Conservation (phyloP, 2,113 vertebrate genomes). For the Solea senegalensis region DNA sequence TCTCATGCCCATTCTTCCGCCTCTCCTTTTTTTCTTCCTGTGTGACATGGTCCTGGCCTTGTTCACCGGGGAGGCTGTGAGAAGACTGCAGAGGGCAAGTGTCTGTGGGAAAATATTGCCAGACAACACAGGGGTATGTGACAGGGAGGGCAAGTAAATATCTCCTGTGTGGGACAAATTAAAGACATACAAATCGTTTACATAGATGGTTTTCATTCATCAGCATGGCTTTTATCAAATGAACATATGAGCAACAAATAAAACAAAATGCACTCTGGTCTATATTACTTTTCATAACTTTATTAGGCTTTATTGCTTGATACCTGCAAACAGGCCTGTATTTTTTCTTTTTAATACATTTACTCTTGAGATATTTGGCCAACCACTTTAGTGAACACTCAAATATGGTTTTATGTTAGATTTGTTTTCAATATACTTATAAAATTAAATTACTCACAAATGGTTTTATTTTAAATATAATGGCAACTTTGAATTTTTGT, state of each 20-base stretch:
- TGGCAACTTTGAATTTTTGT: not conserved
- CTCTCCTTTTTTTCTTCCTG: conserved; percentile 53
- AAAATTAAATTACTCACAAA: not conserved
- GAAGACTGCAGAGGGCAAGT: conserved; percentile 60
- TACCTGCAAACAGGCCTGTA: not conserved
- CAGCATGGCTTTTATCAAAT: no score
- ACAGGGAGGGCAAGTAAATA: conserved; percentile 41
- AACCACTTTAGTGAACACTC: no score
- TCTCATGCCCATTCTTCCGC: conserved; percentile 56
- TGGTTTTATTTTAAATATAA: not conserved
- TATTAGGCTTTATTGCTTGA: not conserved
- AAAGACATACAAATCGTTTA: not conserved
- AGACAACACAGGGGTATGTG: conserved; percentile 66
- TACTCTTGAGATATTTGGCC: no score
- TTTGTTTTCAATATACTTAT: not conserved
- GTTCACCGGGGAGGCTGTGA: conserved; percentile 65
- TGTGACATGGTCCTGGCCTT: conserved; percentile 60
- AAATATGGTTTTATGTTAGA: not conserved
- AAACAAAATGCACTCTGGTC: no score
- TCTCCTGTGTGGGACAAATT: conserved; percentile 14
- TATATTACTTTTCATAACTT: not conserved
- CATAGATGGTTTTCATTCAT: no score
- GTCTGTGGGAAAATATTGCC: conserved; percentile 78
- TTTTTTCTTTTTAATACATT: not conserved
- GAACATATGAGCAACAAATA: no score